Conservation (phyloP, 2,113 vertebrate species). For the Ondatra zibethicus region DNA sequence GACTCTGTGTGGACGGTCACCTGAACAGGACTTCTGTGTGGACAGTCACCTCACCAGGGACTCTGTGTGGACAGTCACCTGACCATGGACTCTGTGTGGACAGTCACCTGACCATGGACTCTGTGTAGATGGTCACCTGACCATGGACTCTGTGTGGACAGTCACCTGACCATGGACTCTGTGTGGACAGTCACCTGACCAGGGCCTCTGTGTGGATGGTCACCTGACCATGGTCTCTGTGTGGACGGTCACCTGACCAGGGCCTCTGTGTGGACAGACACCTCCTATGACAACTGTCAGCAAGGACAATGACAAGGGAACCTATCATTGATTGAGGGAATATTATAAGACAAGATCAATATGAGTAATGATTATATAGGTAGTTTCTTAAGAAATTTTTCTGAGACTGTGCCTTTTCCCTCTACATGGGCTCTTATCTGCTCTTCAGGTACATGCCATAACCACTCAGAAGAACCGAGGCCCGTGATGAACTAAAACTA, state of each 20-base stretch:
- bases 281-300: neutral
- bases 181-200: neutral
- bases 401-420: neutral
- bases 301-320: neutral
- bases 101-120: too few species aligned
- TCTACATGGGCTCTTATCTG: neutral
- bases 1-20: too few species aligned
- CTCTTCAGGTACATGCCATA: neutral
- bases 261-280: too few species aligned
- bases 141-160: too few species aligned
- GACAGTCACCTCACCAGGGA: too few species aligned
- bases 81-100: too few species aligned
- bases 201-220: neutral
- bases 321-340: neutral
- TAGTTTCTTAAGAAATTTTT: neutral
- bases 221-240: too few species aligned
- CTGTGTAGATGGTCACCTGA: too few species aligned
- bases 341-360: neutral
- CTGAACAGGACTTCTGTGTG: too few species aligned
- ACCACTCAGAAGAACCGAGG: neutral
- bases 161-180: too few species aligned
- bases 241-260: rapidly evolving
- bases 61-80: too few species aligned
- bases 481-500: neutral
- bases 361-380: neutral